These are phyloP conservation scores for Eupithecia subumbrata DNA, from an alignment of 2,888 invertebrate genomes.

Conservation along the genomic window DNA sequence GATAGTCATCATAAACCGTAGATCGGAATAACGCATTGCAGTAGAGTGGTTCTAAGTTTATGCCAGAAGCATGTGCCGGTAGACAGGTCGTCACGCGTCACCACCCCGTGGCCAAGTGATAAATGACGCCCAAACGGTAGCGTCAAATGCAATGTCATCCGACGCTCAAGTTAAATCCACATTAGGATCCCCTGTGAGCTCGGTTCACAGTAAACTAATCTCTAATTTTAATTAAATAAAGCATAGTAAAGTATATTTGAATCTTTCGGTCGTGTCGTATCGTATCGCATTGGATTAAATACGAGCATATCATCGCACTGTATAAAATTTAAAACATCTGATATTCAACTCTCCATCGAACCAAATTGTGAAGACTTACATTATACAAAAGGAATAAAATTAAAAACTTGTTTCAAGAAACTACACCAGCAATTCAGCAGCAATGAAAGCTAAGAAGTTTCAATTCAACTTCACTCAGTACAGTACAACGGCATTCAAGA, in stretches of 20 bases:
- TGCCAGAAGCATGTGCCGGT: conserved; percentile 34
- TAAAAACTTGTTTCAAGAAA: conserved; percentile 18
- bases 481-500: conserved; percentile 23
- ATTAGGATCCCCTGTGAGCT: conserved; percentile 25
- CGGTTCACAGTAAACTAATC: neutral
- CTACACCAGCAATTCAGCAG: conserved; percentile 12
- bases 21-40: conserved; percentile 29
- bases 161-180: conserved; percentile 39
- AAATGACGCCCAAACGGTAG: conserved; percentile 39
- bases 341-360: neutral
- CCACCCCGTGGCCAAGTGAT: conserved; percentile 42
- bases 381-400: conserved; percentile 14
- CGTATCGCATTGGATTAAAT: neutral
- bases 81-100: conserved; percentile 40
- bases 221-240: conserved; percentile 6
- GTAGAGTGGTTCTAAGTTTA: conserved; percentile 21
- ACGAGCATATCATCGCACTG: neutral
- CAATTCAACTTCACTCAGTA: conserved; percentile 25
- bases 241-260: neutral
- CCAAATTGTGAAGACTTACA: neutral
- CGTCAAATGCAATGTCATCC: conserved; percentile 42
- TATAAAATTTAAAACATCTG: neutral
- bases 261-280: neutral
- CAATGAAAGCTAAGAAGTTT: conserved; percentile 33
- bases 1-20: neutral